These are phyloP conservation scores for Leptinotarsa tumamoca DNA, from an alignment of 2,888 invertebrate genomes.

Conservation along the genomic window DNA sequence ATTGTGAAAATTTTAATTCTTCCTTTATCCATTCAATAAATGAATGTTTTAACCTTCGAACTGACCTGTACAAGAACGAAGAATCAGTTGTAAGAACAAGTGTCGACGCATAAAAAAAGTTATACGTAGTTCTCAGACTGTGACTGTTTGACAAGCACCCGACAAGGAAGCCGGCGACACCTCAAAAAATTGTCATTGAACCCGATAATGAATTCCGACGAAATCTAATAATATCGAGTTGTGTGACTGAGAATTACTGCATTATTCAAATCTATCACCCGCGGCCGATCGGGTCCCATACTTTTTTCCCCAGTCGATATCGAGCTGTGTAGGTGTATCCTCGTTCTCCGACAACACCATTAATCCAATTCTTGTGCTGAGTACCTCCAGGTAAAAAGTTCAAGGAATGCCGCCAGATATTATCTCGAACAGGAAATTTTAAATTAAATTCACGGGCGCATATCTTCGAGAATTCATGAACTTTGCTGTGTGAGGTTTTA, in stretches of 20 bases:
- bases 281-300: constrained; percentile 3
- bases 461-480: constrained; percentile 19
- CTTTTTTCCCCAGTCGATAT: constrained; percentile 14
- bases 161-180: background rate
- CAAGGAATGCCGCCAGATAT: constrained; percentile 29
- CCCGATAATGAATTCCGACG: constrained; percentile 2
- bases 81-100: background rate
- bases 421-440: constrained; percentile 23
- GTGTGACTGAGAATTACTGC: constrained; percentile 14
- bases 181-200: constrained; percentile 12
- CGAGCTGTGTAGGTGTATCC: constrained; percentile 25
- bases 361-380: constrained; percentile 26
- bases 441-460: constrained; percentile 22
- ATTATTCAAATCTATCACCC: constrained; percentile 16
- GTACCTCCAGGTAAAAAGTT: constrained; percentile 29
- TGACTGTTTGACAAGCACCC: background rate
- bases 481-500: constrained; percentile 13
- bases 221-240: constrained; percentile 18
- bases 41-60: no score
- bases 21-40: no score
- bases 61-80: background rate
- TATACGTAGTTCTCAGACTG: background rate
- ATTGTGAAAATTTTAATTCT: no score
- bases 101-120: background rate
- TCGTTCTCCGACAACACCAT: constrained; percentile 25